Evolutionary conservation across 2,797 vertebrate genomes (phyloP).

Genomic region (Scolopax bukidnonensis): DNA sequence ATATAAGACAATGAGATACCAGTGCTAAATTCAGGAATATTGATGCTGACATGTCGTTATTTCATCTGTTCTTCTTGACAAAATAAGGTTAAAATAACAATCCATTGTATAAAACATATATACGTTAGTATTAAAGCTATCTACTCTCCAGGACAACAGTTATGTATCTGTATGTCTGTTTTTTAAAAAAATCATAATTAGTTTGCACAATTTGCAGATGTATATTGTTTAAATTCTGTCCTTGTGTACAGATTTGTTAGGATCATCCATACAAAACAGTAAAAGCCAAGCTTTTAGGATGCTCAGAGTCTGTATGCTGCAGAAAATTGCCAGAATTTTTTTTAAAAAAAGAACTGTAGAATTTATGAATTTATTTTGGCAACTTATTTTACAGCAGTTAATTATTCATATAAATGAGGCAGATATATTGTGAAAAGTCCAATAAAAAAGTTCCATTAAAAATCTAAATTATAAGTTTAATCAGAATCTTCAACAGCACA

Average conservation of each 20-base stretch:
- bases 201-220: background rate
- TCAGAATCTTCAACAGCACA: slow-evolving; percentile 55
- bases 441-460: slow-evolving; percentile 75
- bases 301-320: background rate
- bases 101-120: background rate
- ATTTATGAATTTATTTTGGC: slow-evolving; percentile 68
- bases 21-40: background rate
- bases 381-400: slow-evolving; percentile 61
- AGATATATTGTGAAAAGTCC: slow-evolving; percentile 66
- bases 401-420: slow-evolving; percentile 67
- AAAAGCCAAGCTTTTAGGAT: background rate
- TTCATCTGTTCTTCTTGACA: background rate
- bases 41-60: background rate
- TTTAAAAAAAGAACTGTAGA: background rate
- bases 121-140: background rate
- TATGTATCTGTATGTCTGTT: background rate
- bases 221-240: background rate
- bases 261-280: background rate
- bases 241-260: background rate
- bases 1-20: background rate
- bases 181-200: background rate
- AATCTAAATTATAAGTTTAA: slow-evolving; percentile 70
- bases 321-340: background rate
- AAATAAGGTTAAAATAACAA: background rate
- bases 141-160: background rate